Evolutionary conservation across 2,113 vertebrate genomes (phyloP).

Genomic region (Gymnarchus niloticus): DNA sequence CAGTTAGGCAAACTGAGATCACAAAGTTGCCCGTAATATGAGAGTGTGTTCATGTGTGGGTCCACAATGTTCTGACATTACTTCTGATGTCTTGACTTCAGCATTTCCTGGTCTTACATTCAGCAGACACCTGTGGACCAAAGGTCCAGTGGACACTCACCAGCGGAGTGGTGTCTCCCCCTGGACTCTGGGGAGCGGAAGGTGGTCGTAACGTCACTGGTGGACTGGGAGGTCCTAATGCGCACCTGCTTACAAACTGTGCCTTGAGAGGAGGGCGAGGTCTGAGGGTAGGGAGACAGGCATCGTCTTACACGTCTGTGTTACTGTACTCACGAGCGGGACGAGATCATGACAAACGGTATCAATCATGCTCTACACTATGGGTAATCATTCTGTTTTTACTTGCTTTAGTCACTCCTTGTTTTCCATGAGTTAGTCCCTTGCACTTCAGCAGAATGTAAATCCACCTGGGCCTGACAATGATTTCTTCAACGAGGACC

Average conservation of each 20-base stretch:
- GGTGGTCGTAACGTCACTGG: conserved; percentile 76
- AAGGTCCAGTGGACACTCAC: conserved; percentile 59
- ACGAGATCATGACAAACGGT: neutral
- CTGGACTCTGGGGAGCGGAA: conserved; percentile 81
- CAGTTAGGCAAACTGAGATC: neutral
- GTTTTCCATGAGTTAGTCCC: too few species aligned
- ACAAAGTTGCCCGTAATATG: neutral
- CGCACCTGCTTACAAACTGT: conserved; percentile 81
- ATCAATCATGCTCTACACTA: too few species aligned
- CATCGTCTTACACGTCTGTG: neutral
- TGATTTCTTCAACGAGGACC: neutral
- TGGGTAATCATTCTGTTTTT: too few species aligned
- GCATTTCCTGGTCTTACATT: neutral
- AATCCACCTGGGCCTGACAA: too few species aligned
- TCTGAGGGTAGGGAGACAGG: conserved; percentile 39
- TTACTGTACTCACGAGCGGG: neutral
- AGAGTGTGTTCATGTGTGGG: neutral
- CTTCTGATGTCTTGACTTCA: neutral
- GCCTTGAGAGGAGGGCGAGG: conserved; percentile 69
- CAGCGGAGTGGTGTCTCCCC: conserved; percentile 86
- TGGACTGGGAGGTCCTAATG: conserved; percentile 89
- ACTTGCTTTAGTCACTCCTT: too few species aligned
- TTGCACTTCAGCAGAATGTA: neutral
- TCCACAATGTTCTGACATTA: neutral
- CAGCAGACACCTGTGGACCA: neutral